These are phyloP conservation scores for Drosophila limbata DNA, from an alignment of 2,888 invertebrate species.

Conservation along the genomic window DNA sequence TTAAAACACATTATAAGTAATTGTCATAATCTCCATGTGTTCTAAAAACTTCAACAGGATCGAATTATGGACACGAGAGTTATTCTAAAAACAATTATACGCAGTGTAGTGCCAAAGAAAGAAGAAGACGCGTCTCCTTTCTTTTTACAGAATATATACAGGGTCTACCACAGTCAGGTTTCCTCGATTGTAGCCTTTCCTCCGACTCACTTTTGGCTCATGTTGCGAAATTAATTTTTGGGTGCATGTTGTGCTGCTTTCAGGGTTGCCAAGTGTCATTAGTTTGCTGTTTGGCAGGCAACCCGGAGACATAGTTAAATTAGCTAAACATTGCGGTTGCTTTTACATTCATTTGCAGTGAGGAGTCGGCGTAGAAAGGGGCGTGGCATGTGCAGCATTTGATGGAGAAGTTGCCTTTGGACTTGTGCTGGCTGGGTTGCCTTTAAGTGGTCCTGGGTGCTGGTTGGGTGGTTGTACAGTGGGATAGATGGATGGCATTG, in stretches of 20 bases:
- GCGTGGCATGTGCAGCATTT: slow-evolving; percentile 22
- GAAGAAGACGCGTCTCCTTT: too few species aligned
- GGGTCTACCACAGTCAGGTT: background rate
- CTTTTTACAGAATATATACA: background rate
- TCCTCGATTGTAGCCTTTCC: background rate
- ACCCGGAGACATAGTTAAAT: slow-evolving; percentile 76
- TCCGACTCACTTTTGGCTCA: slow-evolving; percentile 15
- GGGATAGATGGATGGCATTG: slow-evolving; percentile 10
- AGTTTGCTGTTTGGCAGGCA: slow-evolving; percentile 74
- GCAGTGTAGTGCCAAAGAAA: background rate
- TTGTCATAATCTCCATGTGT: too few species aligned
- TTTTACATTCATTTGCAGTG: slow-evolving; percentile 25
- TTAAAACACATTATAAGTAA: too few species aligned
- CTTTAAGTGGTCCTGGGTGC: background rate
- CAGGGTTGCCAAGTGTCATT: slow-evolving; percentile 75
- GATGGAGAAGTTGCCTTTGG: slow-evolving; percentile 52
- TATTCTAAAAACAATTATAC: too few species aligned
- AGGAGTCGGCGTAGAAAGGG: background rate
- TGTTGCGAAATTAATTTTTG: slow-evolving; percentile 71
- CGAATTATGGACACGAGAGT: too few species aligned
- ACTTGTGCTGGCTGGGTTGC: background rate
- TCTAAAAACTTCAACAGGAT: too few species aligned
- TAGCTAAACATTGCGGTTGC: slow-evolving; percentile 78
- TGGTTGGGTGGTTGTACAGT: background rate
- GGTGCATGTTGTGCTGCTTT: slow-evolving; percentile 54